phyloP scores from a whole-genome alignment of 2,113 vertebrate species.

The Chrysemys picta region DNA sequence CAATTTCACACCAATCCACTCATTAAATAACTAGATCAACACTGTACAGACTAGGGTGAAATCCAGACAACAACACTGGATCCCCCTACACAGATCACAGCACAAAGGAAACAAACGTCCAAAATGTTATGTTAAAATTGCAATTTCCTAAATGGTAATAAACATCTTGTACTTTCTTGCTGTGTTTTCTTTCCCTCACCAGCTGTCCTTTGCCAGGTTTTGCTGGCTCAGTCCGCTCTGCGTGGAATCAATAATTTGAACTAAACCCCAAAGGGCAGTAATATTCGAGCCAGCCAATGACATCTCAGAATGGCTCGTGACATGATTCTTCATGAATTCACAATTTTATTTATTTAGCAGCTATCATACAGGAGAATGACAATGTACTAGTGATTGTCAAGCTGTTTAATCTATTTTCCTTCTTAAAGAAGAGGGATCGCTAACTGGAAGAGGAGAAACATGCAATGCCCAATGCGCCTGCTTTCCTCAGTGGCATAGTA shows the following conservation, averaged over 20 bases:
- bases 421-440: not conserved
- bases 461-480: not conserved
- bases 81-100: not conserved
- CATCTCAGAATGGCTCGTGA: not conserved
- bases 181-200: conserved; percentile 19
- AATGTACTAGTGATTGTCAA: not conserved
- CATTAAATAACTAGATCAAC: conserved; percentile 71
- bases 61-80: conserved; percentile 23
- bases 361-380: not conserved
- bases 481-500: conserved; percentile 22
- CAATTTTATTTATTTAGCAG: conserved; percentile 18
- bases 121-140: conserved; percentile 1
- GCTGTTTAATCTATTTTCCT: not conserved
- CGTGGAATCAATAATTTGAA: conserved; percentile 23
- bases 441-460: not conserved
- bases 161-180: conserved; percentile 4
- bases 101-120: conserved; percentile 15
- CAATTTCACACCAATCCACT: conserved; percentile 65
- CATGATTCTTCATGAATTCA: conserved; percentile 39
- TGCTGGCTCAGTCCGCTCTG: conserved; percentile 31
- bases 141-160: conserved; percentile 25
- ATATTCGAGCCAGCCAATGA: not conserved
- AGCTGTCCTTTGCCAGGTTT: conserved; percentile 32
- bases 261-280: conserved; percentile 61
- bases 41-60: conserved; percentile 47